phyloP scores from a whole-genome alignment of 2,797 vertebrate genomes.

The Bothrops alternatus region DNA sequence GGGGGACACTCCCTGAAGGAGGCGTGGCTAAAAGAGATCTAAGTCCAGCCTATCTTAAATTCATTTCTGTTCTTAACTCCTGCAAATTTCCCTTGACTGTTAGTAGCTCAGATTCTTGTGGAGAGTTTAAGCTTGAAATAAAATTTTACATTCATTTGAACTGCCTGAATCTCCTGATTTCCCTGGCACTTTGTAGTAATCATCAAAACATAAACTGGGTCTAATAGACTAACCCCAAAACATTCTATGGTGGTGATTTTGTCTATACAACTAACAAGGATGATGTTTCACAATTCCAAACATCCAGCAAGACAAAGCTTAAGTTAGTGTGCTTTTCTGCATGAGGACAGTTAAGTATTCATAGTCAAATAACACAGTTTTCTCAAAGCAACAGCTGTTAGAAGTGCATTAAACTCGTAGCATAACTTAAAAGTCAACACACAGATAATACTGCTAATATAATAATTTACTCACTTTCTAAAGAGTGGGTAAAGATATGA shows the following conservation, averaged over 20 bases:
- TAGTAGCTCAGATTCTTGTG: background rate
- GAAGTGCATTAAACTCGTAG: background rate
- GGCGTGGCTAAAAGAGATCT: no score
- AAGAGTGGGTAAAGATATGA: no score
- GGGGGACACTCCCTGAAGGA: no score
- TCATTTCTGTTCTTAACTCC: background rate
- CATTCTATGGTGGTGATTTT: background rate
- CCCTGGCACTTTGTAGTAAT: background rate
- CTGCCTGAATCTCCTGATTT: background rate
- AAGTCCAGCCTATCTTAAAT: background rate
- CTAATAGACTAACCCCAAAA: background rate
- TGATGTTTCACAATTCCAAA: background rate
- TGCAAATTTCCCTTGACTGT: background rate
- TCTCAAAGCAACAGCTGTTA: constrained; percentile 15
- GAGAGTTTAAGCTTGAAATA: background rate
- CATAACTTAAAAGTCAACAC: background rate
- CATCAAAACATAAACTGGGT: background rate
- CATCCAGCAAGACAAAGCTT: background rate
- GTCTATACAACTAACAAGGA: background rate
- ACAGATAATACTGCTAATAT: background rate
- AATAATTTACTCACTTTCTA: background rate
- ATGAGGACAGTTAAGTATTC: background rate
- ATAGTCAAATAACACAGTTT: constrained; percentile 2
- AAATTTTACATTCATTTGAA: background rate
- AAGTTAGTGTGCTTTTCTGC: background rate